Evolutionary conservation across 2,797 vertebrate species (phyloP).

Genomic region (Petrocephalus schoutedeni): DNA sequence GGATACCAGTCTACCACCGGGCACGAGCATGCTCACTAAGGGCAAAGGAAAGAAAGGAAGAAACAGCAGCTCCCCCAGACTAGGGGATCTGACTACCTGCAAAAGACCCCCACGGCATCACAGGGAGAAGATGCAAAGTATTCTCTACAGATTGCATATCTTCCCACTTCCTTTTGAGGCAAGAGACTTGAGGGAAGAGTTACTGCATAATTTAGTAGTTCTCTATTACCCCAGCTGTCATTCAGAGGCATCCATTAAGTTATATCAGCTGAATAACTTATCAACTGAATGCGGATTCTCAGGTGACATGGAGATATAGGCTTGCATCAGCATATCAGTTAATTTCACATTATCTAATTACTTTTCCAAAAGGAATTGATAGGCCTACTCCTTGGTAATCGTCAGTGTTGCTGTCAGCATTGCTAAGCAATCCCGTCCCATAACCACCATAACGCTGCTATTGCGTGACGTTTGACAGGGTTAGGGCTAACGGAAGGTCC

Average conservation of each 20-base stretch:
- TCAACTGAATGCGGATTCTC: not conserved
- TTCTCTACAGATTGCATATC: not conserved
- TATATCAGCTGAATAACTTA: not conserved
- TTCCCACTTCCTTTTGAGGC: not conserved
- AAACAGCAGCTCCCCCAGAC: not conserved
- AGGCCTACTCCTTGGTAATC: not conserved
- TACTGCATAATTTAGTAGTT: not conserved
- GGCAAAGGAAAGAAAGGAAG: not conserved
- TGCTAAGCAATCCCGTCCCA: not conserved
- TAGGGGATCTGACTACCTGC: not conserved
- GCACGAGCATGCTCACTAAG: not conserved
- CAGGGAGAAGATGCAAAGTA: not conserved
- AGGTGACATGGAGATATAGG: not conserved
- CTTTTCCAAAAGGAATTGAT: not conserved
- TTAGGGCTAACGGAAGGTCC: not conserved
- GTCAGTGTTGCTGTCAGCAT: not conserved
- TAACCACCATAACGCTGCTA: not conserved
- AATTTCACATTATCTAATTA: not conserved
- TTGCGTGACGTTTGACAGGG: not conserved
- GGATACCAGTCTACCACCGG: not conserved
- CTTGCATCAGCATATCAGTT: not conserved
- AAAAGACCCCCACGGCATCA: not conserved
- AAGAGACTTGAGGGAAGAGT: not conserved
- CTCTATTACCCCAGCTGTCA: not conserved
- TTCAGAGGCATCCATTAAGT: not conserved